Conservation (phyloP, 2,888 invertebrate species). For the Synergus itoensis region DNA sequence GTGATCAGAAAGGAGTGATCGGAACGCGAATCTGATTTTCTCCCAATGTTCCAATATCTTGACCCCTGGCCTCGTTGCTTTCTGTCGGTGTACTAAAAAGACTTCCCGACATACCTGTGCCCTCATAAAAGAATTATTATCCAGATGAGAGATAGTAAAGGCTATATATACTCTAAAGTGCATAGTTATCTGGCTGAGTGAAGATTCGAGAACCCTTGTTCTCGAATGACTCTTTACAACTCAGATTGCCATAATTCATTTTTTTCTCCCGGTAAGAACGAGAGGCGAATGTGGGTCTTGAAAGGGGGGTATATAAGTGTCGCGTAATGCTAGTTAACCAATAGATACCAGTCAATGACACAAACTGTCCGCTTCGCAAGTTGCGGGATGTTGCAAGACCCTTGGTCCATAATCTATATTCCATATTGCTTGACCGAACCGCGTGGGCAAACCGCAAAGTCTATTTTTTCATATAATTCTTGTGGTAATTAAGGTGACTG, state of each 20-base stretch:
- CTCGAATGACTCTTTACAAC: not conserved
- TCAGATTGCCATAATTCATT: not conserved
- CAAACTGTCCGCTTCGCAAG: slow-evolving; percentile 12
- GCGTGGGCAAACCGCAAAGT: slow-evolving; percentile 31
- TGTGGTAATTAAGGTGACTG: slow-evolving; percentile 27
- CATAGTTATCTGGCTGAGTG: not conserved
- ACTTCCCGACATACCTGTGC: not conserved
- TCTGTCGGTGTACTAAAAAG: not conserved
- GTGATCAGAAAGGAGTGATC: not conserved
- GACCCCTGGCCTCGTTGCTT: not conserved
- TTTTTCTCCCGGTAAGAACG: not conserved
- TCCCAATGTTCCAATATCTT: not conserved
- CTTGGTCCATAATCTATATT: slow-evolving; percentile 11
- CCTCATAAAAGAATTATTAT: slow-evolving; percentile 6
- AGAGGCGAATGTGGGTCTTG: slow-evolving; percentile 21
- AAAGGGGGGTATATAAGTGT: slow-evolving; percentile 14
- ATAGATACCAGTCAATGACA: slow-evolving; percentile 25
- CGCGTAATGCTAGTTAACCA: slow-evolving; percentile 33
- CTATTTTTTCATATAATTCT: slow-evolving; percentile 7
- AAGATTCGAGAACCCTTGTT: not conserved
- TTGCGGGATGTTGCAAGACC: slow-evolving; percentile 30
- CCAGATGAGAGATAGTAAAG: slow-evolving; percentile 1
- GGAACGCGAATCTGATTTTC: not conserved
- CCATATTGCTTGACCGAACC: slow-evolving; percentile 32
- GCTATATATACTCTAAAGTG: not conserved